Base-by-base conservation (phyloP, 37 sponge, comb jelly and placozoan genomes). In the Spongia lamella region DNA sequence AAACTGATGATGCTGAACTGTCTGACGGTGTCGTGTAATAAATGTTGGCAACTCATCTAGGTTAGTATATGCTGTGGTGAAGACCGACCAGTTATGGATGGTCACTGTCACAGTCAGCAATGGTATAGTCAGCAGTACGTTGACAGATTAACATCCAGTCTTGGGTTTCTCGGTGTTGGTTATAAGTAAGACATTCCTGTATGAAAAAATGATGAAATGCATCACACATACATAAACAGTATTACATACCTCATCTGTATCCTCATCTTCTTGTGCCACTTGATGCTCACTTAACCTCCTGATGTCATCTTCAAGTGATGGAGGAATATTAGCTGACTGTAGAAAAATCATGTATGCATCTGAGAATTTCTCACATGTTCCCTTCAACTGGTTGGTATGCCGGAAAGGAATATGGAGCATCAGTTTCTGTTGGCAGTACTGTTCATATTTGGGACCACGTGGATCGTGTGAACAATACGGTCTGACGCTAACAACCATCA, bases 121-220 rank as follows among this genome's bases (percentile, higher is more conserved):
- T 22, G 35, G 73, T 1, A 63, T n/a, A 4, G 5, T 56, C 61
- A 25, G 75, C 43, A 22, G 38, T 63, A 9, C 40, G 59, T n/a
- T 75, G 68, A 29, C 84, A 83, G 1, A 83, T 47, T 2, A 76
- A 47, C 84, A 83, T 76, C 84, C 84, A 83, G n/a, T 83, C 84
- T 24, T 83, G 60, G 0, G 27, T 58, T 22, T 70, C 81, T 72
- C 73, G 63, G 9, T 53, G 79, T 6, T 32, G 61, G 25, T 24
- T 30, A 60, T 55, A 2, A 51, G 2, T 14, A 25, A 2, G 27
- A 2, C 4, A 57, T 47, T 59, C 67, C 15, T 73, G 34, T 49
- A 66, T 39, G 4, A 73, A 50, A 66, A 40, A 22, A 9, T 66
- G 13, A 61, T 19, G 29, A 0, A 63, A 38, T 30, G 50, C 17